Percentiles rank a stretch among this genome's conserved stretches.
Evolutionary conservation across 2,113 vertebrate genomes (phyloP).

Genomic region (Dryoscopus gambensis): DNA sequence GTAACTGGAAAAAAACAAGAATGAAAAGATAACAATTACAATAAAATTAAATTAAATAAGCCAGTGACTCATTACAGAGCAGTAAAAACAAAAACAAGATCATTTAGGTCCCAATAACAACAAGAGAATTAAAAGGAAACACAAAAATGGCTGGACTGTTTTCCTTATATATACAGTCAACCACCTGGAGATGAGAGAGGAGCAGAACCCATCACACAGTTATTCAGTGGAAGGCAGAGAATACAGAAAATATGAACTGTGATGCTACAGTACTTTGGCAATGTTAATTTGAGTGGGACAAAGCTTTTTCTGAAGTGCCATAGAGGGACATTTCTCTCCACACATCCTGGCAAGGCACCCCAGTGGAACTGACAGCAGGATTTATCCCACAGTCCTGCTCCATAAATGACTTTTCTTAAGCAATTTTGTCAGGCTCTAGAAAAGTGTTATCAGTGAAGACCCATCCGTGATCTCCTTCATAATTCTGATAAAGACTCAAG

Average conservation of each 20-base stretch:
- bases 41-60: slow-evolving; percentile 77
- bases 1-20: slow-evolving; percentile 78
- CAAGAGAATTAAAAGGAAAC: slow-evolving; percentile 22
- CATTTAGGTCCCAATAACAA: slow-evolving; percentile 12
- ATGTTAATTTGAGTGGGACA: background rate
- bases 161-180: background rate
- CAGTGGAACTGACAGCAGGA: background rate
- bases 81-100: slow-evolving; percentile 75
- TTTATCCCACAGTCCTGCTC: background rate
- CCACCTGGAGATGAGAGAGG: background rate
- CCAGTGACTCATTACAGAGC: slow-evolving; percentile 75
- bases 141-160: background rate
- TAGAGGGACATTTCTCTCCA: background rate
- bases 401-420: background rate
- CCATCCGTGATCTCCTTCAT: background rate
- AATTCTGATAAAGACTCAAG: background rate
- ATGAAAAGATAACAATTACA: slow-evolving; percentile 77
- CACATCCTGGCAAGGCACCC: background rate
- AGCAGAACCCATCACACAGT: background rate
- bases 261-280: background rate
- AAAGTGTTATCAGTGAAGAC: background rate
- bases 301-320: background rate
- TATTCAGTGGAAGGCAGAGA: background rate
- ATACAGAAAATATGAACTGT: background rate
- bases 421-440: background rate